A percentile compares a stretch with the other conserved stretches of the same genome.
Evolutionary conservation across 2,888 invertebrate genomes (phyloP).

Genomic region (Aphidius colemani): DNA sequence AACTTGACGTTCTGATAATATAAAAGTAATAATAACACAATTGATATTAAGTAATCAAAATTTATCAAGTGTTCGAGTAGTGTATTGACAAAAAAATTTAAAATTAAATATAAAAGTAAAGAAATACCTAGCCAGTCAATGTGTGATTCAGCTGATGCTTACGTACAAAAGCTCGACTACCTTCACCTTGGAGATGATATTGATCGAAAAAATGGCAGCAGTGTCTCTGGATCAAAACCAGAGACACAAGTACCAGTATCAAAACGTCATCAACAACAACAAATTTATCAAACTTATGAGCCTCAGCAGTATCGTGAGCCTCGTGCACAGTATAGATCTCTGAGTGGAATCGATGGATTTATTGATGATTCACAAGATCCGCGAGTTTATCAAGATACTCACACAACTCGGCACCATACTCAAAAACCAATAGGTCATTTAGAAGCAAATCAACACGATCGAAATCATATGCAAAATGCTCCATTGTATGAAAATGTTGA

Average conservation of each 20-base stretch:
- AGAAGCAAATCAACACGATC: conserved; percentile 46
- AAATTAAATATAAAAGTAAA: no score
- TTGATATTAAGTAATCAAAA: no score
- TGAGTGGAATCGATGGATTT: conserved; percentile 72
- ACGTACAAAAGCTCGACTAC: conserved; percentile 56
- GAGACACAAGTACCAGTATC: conserved; percentile 56
- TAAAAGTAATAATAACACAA: no score
- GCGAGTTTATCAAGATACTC: no score
- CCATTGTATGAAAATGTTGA: conserved; percentile 85
- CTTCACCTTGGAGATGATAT: conserved; percentile 54
- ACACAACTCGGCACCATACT: conserved; percentile 61
- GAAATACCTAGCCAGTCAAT: conserved; percentile 40
- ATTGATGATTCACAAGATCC: conserved; percentile 56
- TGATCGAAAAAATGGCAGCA: conserved; percentile 31
- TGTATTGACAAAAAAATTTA: no score
- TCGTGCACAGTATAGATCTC: conserved; percentile 58
- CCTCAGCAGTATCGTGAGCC: conserved; percentile 30
- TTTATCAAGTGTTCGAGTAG: no score
- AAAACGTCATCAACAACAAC: conserved; percentile 30
- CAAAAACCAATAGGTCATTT: conserved; percentile 75
- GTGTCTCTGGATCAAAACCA: conserved; percentile 49
- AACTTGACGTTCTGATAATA: no score
- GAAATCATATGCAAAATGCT: conserved; percentile 42
- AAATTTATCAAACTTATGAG: no score
- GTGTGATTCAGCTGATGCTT: conserved; percentile 57